Percentiles rank a stretch among this genome's conserved stretches.
phyloP scores from a whole-genome alignment of 2,888 invertebrate species.

The Cheilosia grossa region DNA sequence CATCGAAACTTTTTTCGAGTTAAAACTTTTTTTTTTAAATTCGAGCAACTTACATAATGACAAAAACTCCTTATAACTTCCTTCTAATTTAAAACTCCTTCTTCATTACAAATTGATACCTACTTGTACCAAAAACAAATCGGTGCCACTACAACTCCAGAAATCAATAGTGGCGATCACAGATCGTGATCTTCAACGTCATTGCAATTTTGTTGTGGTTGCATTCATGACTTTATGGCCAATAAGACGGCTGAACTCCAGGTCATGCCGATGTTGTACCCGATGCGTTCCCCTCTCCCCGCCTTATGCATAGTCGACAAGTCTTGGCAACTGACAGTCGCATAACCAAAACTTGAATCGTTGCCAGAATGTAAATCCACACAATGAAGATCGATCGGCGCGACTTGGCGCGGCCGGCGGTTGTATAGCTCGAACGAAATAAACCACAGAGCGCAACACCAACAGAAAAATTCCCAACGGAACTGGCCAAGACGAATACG shows the following conservation, averaged over 20 bases:
- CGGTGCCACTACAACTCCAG: neutral
- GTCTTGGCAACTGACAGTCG: conserved; percentile 45
- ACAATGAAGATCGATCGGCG: conserved; percentile 61
- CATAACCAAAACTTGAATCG: conserved; percentile 49
- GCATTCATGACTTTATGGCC: conserved; percentile 45
- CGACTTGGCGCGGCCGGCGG: conserved; percentile 53
- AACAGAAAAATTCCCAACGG: conserved; percentile 47
- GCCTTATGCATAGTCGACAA: conserved; percentile 15
- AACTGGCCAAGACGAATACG: conserved; percentile 43
- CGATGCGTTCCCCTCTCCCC: conserved; percentile 9
- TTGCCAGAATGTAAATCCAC: conserved; percentile 63
- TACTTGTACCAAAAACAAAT: neutral
- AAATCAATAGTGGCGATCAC: conserved; percentile 30
- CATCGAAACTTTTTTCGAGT: too few species aligned
- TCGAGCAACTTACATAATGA: too few species aligned
- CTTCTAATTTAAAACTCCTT: too few species aligned
- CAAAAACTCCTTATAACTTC: too few species aligned
- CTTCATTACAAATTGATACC: neutral
- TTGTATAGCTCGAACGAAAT: conserved; percentile 62
- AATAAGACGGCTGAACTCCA: conserved; percentile 54
- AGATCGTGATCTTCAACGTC: conserved; percentile 58
- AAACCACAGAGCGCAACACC: conserved; percentile 40
- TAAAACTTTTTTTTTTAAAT: too few species aligned
- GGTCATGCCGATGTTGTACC: conserved; percentile 54
- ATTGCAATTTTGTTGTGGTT: conserved; percentile 27